Percentiles rank a stretch among this genome's conserved stretches.
These are phyloP conservation scores for Psittacula echo DNA, from an alignment of 2,797 vertebrate species.

Conservation along the genomic window DNA sequence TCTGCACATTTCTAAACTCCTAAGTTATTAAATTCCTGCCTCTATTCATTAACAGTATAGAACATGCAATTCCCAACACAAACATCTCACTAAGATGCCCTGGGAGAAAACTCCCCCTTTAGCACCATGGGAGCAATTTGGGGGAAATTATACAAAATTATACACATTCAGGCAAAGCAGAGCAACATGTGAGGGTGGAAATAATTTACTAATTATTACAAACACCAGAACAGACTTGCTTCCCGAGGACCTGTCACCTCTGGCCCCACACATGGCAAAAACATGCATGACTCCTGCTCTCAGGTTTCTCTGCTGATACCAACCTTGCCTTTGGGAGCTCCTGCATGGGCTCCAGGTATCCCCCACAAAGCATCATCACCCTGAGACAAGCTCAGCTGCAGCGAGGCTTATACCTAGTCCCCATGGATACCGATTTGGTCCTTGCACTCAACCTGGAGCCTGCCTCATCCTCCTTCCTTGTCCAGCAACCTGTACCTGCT, in stretches of 20 bases:
- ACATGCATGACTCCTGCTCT: accelerated
- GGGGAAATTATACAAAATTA: constrained; percentile 23
- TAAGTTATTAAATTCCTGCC: constrained; percentile 21
- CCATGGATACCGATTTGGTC: not conserved
- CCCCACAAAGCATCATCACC: too few relatives aligned
- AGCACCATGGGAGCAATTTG: constrained; percentile 62
- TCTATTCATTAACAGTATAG: not conserved
- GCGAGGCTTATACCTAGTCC: not conserved
- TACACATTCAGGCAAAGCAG: not conserved
- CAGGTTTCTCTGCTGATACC: not conserved
- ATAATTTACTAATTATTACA: not conserved
- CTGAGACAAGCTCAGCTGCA: not conserved
- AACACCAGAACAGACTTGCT: not conserved
- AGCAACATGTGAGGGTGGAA: constrained; percentile 13
- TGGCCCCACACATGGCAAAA: not conserved
- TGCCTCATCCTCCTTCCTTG: not conserved
- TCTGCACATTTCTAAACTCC: not conserved
- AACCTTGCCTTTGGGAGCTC: too few relatives aligned
- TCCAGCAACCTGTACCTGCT: not conserved
- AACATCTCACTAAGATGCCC: constrained; percentile 8
- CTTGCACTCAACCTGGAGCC: not conserved
- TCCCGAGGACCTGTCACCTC: not conserved
- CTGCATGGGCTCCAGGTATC: too few relatives aligned
- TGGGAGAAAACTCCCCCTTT: constrained; percentile 47
- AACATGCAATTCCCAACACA: constrained; percentile 42